Base-by-base conservation (phyloP, 37 sponge, comb jelly and placozoan species). In the Haliclona indistincta region DNA sequence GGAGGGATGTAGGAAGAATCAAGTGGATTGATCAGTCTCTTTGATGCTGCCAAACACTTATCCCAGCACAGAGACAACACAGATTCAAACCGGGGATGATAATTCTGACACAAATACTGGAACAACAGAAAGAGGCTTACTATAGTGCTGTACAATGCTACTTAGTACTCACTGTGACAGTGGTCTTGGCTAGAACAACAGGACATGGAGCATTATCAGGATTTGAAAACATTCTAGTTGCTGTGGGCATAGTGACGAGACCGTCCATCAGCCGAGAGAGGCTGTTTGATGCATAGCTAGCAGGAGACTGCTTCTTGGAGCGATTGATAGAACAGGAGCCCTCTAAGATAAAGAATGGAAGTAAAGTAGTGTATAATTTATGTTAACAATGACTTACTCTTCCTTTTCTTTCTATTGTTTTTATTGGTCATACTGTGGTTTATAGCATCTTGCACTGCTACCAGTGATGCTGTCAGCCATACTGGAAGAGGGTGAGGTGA, bases 261-360 rank as follows among this genome's bases (percentile, higher is more conserved):
- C 84, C 84, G 45, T 56, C 55, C 45, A 75, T 54, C 77, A 83
- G 68, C 22, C 84, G 77, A 53, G 75, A 77, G 15, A 83, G 32
- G 26, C 70, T 75, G 17, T 41, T 30, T 62, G 35, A 19, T 1
- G 61, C 63, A 47, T 76, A 77, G 75, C 42, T 0, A 73, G 54
- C 22, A 22, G 45, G 29, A 36, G 10, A 1, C 25, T 11, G 33
- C 5, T 60, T 60, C 33, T 34, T 34, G 32, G 28, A 25, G 28
- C 23, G 28, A 56, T 5, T 11, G 11, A 60, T 60, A 17, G 2
- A 32, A 11, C 4, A n/a, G n/a, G n/a, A n/a, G n/a, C n/a, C n/a
- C n/a, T n/a, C n/a, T n/a, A n/a, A n/a, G n/a, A n/a, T n/a, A n/a
- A n/a, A n/a, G n/a, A n/a, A n/a, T n/a, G n/a, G n/a, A n/a, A n/a